Conservation (phyloP, 2,888 invertebrate species). For the Apotomis capreana region DNA sequence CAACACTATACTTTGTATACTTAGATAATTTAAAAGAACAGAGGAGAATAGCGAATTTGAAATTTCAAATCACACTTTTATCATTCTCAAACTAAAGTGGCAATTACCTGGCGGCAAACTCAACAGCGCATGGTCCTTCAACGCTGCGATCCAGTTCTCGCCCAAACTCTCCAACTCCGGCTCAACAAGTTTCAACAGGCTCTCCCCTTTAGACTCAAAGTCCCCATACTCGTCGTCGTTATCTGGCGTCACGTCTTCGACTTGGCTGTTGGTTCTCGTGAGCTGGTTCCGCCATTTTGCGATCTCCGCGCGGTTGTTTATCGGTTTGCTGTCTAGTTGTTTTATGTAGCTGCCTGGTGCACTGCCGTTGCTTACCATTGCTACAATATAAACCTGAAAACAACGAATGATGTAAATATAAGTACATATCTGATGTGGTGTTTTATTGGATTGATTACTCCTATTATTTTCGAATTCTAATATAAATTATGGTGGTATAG, state of each 20-base stretch:
- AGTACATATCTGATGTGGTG: no score
- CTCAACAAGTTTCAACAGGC: conserved; percentile 94
- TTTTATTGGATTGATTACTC: no score
- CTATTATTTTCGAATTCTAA: no score
- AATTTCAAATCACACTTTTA: no score
- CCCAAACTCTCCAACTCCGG: conserved; percentile 96
- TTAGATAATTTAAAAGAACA: no score
- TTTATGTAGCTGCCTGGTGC: conserved; percentile 85
- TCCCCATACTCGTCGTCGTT: conserved; percentile 87
- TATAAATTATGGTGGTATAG: no score
- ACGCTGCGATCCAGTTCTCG: conserved; percentile 96
- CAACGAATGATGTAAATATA: not conserved
- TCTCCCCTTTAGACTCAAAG: conserved; percentile 90
- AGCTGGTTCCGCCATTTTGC: conserved; percentile 74
- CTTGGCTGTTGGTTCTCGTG: conserved; percentile 65
- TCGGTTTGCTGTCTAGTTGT: conserved; percentile 73
- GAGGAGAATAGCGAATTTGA: no score
- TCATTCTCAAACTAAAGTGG: not conserved
- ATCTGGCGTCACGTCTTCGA: conserved; percentile 63
- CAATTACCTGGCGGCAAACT: conserved; percentile 90
- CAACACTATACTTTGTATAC: no score
- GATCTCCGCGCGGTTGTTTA: conserved; percentile 70
- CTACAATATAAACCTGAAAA: conserved; percentile 93
- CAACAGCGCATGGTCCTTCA: conserved; percentile 97
- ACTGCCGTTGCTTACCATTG: conserved; percentile 91